A percentile compares a stretch with the other conserved stretches of the same genome.
Evolutionary conservation across 2,113 vertebrate genomes (phyloP).

Genomic region (Speoplatyrhinus poulsoni): DNA sequence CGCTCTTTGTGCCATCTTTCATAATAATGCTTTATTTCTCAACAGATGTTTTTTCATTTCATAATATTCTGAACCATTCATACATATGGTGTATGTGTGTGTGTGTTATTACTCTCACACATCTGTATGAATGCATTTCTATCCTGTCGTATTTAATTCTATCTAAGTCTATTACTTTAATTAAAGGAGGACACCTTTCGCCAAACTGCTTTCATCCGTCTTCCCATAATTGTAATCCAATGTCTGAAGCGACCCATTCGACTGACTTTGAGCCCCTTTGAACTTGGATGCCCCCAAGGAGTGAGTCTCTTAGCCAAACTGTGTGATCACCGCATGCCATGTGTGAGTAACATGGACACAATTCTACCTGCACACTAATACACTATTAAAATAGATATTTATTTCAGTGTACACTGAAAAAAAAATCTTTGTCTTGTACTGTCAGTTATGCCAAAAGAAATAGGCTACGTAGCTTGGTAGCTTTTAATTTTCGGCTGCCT

Average conservation of each 20-base stretch:
- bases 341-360: background rate
- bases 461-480: too few relatives aligned
- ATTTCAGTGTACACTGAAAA: background rate
- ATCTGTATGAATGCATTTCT: conserved; percentile 6
- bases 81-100: background rate
- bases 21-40: background rate
- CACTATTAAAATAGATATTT: background rate
- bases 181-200: conserved; percentile 24
- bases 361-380: background rate
- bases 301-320: background rate
- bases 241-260: conserved; percentile 23
- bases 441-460: background rate
- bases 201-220: background rate
- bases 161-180: conserved; percentile 21
- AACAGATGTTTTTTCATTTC: background rate
- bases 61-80: background rate
- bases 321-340: background rate
- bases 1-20: background rate
- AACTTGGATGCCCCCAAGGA: background rate
- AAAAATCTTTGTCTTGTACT: background rate
- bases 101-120: conserved; percentile 11
- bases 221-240: conserved; percentile 9
- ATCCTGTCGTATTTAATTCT: conserved; percentile 16
- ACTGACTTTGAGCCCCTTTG: too few relatives aligned
- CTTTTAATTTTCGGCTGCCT: too few relatives aligned